These are phyloP conservation scores for Dendroctonus valens DNA, from an alignment of 1,140 invertebrate genomes.

Conservation along the genomic window DNA sequence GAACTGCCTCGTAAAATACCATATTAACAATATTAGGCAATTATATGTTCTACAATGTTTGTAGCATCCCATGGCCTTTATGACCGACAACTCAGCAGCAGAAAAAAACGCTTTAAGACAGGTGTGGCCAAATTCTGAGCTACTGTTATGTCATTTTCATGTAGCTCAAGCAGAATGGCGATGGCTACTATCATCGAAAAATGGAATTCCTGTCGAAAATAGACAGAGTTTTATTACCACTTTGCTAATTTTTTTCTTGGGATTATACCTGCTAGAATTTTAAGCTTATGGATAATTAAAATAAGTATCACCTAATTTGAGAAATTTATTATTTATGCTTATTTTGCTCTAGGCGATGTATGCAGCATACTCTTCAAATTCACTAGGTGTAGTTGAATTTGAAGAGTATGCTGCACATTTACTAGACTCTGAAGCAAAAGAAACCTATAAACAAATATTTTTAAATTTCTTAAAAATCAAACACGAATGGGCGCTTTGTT, in stretches of 20 bases:
- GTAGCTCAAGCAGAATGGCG: conserved; percentile 11
- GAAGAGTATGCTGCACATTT: not conserved
- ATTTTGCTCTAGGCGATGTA: not conserved
- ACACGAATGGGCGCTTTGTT: not conserved
- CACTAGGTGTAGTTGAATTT: not conserved
- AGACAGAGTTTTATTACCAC: not conserved
- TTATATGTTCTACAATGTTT: too few species aligned
- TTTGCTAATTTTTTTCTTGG: not conserved
- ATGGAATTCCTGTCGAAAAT: conserved; percentile 5
- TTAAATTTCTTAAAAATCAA: not conserved
- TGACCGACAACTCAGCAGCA: conserved; percentile 17
- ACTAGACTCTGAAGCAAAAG: not conserved
- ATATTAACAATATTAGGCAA: too few species aligned
- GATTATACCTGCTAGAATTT: not conserved
- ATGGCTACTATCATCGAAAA: conserved; percentile 10
- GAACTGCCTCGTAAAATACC: too few species aligned
- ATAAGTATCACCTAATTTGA: not conserved
- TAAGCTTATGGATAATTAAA: not conserved
- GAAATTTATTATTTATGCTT: not conserved
- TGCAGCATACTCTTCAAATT: too few species aligned
- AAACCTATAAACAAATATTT: conserved; percentile 1
- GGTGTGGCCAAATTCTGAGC: conserved; percentile 5
- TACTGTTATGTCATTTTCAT: conserved; percentile 14
- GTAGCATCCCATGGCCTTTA: conserved; percentile 2
- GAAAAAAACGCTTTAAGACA: conserved; percentile 13